phyloP scores from a whole-genome alignment of 2,113 vertebrate species.

The Cavia aperea region DNA sequence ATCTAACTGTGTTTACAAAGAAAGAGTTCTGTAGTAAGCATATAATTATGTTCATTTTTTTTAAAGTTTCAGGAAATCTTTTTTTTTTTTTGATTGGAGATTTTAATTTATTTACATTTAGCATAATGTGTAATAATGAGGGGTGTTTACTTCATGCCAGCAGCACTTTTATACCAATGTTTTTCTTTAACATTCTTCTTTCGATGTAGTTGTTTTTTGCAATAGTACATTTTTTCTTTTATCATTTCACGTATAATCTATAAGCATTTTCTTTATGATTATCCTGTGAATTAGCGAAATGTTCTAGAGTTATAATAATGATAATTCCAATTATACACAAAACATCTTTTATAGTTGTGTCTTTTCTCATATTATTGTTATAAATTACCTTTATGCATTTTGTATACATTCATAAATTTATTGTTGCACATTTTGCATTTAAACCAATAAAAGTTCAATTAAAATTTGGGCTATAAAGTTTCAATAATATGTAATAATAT shows the following conservation, averaged over 20 bases:
- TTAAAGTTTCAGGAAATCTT: background rate
- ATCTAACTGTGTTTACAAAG: background rate
- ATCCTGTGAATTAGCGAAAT: background rate
- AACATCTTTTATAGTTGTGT: background rate
- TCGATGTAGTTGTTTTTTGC: background rate
- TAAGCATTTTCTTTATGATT: background rate
- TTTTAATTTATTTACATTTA: background rate
- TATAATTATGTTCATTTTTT: no score
- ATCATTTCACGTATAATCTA: background rate
- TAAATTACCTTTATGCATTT: background rate
- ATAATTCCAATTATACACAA: background rate
- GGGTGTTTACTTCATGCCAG: background rate
- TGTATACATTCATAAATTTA: background rate
- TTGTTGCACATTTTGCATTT: background rate
- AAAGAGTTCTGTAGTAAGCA: background rate
- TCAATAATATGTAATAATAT: background rate
- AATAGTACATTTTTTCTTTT: background rate
- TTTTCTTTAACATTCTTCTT: background rate
- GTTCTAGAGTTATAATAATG: background rate
- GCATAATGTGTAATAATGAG: background rate
- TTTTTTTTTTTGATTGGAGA: background rate
- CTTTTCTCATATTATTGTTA: background rate
- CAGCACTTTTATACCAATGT: background rate
- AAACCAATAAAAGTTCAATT: background rate
- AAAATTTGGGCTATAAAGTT: background rate